Conservation (phyloP, 2,113 vertebrate genomes). For the Anolis sagrei region DNA sequence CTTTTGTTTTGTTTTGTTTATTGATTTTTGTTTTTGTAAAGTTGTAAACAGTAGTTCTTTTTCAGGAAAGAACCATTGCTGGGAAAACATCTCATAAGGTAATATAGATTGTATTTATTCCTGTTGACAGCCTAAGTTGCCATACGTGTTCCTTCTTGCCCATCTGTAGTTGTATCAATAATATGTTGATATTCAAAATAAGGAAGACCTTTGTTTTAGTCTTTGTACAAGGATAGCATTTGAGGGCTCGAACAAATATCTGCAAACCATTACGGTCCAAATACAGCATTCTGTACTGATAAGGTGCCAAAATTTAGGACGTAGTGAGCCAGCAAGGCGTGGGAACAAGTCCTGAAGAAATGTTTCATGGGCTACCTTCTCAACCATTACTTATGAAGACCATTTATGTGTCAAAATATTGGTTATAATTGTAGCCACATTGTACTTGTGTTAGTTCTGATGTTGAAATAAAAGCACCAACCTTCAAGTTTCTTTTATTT, state of each 20-base stretch:
- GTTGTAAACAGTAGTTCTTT: conserved; percentile 46
- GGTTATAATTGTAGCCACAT: conserved; percentile 18
- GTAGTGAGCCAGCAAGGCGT: background rate
- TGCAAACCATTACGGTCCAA: background rate
- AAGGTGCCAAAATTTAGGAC: background rate
- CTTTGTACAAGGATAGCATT: background rate
- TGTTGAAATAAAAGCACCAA: conserved; percentile 23
- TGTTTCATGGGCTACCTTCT: background rate
- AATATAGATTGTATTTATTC: conserved; percentile 15
- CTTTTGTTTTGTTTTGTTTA: background rate
- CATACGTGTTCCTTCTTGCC: conserved; percentile 26
- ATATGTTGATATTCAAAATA: background rate
- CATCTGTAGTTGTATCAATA: background rate
- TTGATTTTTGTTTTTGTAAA: conserved; percentile 29
- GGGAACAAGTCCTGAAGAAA: background rate
- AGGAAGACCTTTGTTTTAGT: background rate
- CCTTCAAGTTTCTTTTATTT: background rate
- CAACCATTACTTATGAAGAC: background rate
- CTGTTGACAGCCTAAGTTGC: conserved; percentile 33
- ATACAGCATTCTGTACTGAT: too few relatives aligned
- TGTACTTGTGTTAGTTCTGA: conserved; percentile 18
- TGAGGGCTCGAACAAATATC: background rate
- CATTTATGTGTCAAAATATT: background rate
- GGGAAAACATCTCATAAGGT: background rate
- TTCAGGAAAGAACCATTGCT: conserved; percentile 28